Conservation (phyloP, 2,113 vertebrate genomes). For the Labeo rohita region DNA sequence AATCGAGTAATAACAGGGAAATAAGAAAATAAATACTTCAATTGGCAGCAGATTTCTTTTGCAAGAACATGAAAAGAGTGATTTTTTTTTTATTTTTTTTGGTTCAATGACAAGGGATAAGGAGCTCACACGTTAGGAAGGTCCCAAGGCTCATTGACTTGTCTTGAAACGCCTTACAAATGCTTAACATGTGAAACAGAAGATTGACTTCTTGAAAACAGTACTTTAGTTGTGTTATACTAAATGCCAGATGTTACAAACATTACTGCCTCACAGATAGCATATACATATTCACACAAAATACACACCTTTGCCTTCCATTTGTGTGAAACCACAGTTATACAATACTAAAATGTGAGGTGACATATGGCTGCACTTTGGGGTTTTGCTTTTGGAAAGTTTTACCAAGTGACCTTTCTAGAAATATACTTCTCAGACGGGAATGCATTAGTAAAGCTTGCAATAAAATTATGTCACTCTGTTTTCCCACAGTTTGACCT, state of each 20-base stretch:
- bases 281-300: neutral
- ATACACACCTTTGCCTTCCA: neutral
- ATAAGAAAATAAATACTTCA: neutral
- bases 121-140: neutral
- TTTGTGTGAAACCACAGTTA: neutral
- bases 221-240: constrained; percentile 7
- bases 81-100: neutral
- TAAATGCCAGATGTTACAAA: constrained; percentile 4
- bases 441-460: neutral
- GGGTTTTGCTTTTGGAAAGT: neutral
- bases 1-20: too few relatives aligned
- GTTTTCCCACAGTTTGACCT: neutral
- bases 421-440: neutral
- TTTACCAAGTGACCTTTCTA: neutral
- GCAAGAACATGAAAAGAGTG: neutral
- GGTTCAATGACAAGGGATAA: neutral
- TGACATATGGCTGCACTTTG: neutral
- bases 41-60: neutral
- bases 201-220: neutral
- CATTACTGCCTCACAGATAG: neutral
- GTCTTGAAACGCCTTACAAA: neutral
- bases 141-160: constrained; percentile 9
- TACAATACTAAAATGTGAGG: neutral
- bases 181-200: neutral
- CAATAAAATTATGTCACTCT: neutral